phyloP scores from a whole-genome alignment of 2,888 invertebrate genomes.

The Oscheius sp. region DNA sequence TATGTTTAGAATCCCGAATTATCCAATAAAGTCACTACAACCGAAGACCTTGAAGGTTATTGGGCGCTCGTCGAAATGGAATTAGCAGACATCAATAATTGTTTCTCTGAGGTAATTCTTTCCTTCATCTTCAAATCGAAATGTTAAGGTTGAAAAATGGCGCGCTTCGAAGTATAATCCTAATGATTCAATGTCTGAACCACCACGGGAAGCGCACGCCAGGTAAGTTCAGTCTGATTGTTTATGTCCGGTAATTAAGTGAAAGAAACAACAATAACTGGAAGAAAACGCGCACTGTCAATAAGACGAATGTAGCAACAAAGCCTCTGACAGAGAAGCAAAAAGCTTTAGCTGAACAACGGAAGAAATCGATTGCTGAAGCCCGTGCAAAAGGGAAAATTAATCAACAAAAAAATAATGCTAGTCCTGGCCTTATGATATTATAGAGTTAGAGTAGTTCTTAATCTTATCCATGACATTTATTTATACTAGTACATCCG shows the following conservation, averaged over 20 bases:
- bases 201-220: neutral
- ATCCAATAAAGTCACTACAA: slow-evolving; percentile 31
- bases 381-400: neutral
- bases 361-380: slow-evolving; percentile 17
- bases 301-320: neutral
- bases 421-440: neutral
- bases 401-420: neutral
- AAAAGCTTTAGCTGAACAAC: neutral
- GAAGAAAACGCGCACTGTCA: neutral
- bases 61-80: slow-evolving; percentile 51
- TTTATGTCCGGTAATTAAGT: slow-evolving; percentile 9
- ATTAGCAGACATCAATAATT: slow-evolving; percentile 39
- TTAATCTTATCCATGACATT: neutral
- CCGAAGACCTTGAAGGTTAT: slow-evolving; percentile 51
- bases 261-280: slow-evolving; percentile 20
- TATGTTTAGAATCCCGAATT: slow-evolving; percentile 10
- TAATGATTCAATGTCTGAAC: neutral
- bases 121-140: neutral
- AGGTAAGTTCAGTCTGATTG: neutral
- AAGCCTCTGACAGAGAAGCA: slow-evolving; percentile 16
- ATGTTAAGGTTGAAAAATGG: slow-evolving; percentile 6
- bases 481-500: neutral
- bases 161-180: neutral
- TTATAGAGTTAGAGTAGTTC: neutral
- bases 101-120: slow-evolving; percentile 6